Evolutionary conservation across 2,113 vertebrate genomes (phyloP), one percentile per base, ranked within the genome.

Genomic region (Rhabdornis inornatus): DNA sequence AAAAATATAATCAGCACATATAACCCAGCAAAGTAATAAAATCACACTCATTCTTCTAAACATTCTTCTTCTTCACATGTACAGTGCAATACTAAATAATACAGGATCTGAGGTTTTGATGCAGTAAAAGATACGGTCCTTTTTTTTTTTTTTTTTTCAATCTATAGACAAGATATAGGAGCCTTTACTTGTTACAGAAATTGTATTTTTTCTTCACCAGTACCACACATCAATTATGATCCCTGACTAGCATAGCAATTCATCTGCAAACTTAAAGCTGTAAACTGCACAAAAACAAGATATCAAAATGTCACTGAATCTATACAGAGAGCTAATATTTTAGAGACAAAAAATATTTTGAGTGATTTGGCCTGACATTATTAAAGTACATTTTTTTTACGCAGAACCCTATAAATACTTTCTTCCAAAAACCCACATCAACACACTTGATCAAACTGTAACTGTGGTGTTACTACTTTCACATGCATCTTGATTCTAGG

Each of bases 381-480:
- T 83, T 90, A 78, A 85, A 84, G 81, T 3, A 19, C 37, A n/a
- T 5, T 76, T 75, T 10, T 75, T 95, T 95, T 94, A 83, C 81
- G 40, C 17, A 89, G 71, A 97, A 90, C 10, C 53, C 60, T 91
- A 86, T 87, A 97, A 97, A 92, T 90, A 96, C 68, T 55, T 84
- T 79, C 33, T 79, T 76, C 40, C 37, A 91, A 87, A 96, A 87
- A 23, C 10, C 17, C 19, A 64, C 24, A 81, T 21, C 52, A 91
- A 70, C 45, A 66, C 93, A 97, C 97, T 97, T 94, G 79, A 98
- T 97, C 97, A 95, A 96, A 96, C 96, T 98, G 94, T 97, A 97
- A 97, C 96, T 98, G 97, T 93, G 68, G 59, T 42, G 94, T 97
- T 98, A 98, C 97, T 95, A 97, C 96, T 97, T 98, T 98, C 98